Base-by-base conservation (phyloP, 37 sponge, comb jelly and placozoan genomes). In the Theonella swinhoei region DNA sequence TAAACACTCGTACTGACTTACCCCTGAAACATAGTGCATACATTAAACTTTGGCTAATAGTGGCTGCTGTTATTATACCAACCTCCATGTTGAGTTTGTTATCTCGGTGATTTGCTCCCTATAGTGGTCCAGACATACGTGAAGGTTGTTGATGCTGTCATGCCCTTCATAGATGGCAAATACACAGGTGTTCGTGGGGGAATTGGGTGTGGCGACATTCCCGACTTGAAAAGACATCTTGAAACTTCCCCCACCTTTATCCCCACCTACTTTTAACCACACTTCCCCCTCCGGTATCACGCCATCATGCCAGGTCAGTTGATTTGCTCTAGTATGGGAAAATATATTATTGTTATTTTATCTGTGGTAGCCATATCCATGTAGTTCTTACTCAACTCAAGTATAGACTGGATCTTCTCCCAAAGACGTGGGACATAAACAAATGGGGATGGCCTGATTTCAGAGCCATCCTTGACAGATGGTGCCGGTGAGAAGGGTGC, bases 221-320 rank as follows among this genome's bases (percentile, higher is more conserved):
- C 29, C 66, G 39, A 87, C 26, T 40, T 87, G 87, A 22, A 87
- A 87, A 14, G 62, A 65, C 75, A 74, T 74, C 63, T 87, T 87
- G 61, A 87, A 73, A 14, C 68, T 65, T 9, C 29, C 64, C 3
- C 87, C 80, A 25, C 87, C 64, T 28, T 63, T 63, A 63, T 63
- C 64, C 26, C 64, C 64, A 28, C 64, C 64, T 2, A 63, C 26
- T 28, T 63, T 63, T 2, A 63, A n/a, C 64, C 64, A 63, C 26
- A 63, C 9, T 7, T 63, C 64, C 7, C 8, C 64, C 4, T 2
- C 8, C 3, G 64, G 64, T 9, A 63, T 63, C 64, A 63, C 8
- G 26, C 64, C 64, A 63, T 63, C 9, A 7, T 63, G 64, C 64
- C 64, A 63, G 26, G 8, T 63, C 64, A 63, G 8, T 5, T 28